Conservation (phyloP, 2,113 vertebrate species). For the Chauna torquata region DNA sequence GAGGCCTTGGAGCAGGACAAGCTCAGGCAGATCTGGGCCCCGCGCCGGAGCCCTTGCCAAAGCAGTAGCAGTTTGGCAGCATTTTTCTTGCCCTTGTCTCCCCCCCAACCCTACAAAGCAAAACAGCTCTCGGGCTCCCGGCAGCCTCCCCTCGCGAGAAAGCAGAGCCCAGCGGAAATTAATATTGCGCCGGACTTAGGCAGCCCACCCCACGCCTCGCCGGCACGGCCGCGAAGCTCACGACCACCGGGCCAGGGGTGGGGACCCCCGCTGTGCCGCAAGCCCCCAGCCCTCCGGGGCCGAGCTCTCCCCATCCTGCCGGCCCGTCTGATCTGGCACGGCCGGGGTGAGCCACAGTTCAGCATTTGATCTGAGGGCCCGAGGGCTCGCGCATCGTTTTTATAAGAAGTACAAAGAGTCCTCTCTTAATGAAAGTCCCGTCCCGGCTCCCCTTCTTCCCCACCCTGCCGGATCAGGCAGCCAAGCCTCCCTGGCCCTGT, state of each 20-base stretch:
- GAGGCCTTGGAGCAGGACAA: conserved; percentile 63
- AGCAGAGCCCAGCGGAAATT: conserved; percentile 58
- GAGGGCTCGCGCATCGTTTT: conserved; percentile 24
- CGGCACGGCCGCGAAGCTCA: accelerated
- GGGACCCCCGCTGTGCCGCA: not conserved
- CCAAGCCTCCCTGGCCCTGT: not conserved
- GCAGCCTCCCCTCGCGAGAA: not conserved
- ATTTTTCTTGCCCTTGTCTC: conserved; percentile 67
- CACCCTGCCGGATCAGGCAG: accelerated
- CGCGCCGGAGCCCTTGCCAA: conserved; percentile 38
- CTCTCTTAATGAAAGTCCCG: conserved; percentile 59
- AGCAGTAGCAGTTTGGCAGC: conserved; percentile 72
- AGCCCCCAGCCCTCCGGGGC: not conserved
- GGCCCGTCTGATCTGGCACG: not conserved
- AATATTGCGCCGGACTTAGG: not conserved
- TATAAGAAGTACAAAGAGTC: conserved; percentile 56
- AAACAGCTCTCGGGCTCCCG: conserved; percentile 47
- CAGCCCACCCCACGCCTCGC: not conserved
- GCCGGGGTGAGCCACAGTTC: conserved; percentile 64
- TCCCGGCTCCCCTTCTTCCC: not conserved
- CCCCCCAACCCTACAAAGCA: conserved; percentile 17
- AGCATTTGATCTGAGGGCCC: conserved; percentile 64
- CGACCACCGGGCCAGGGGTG: not conserved
- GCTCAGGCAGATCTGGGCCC: conserved; percentile 66
- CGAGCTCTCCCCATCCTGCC: not conserved